Conservation (phyloP, 2,797 vertebrate genomes). For the Notolabrus celidotus region DNA sequence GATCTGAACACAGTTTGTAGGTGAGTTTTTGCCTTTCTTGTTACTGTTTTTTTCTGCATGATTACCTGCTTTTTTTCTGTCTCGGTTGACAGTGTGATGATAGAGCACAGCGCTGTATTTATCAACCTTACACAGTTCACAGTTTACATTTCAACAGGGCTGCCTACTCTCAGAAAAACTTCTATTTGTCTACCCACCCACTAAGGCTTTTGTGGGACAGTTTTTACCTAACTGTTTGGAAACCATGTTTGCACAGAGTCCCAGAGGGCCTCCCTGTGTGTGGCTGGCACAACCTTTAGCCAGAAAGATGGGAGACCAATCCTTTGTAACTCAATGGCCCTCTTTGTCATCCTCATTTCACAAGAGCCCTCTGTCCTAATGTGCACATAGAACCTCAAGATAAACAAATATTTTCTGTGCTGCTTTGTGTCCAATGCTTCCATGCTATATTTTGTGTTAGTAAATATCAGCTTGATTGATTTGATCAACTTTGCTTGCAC, state of each 20-base stretch:
- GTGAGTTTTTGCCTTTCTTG: slow-evolving; percentile 56
- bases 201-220: background rate
- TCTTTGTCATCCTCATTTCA: slow-evolving; percentile 51
- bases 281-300: slow-evolving; percentile 63
- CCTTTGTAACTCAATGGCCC: slow-evolving; percentile 51
- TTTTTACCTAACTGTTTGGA: slow-evolving; percentile 56
- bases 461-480: slow-evolving; percentile 12
- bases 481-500: slow-evolving; percentile 9
- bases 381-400: slow-evolving; percentile 18
- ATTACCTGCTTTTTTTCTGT: slow-evolving; percentile 5
- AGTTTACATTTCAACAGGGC: slow-evolving; percentile 13
- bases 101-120: slow-evolving; percentile 7
- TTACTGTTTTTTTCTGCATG: background rate
- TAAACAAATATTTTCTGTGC: slow-evolving; percentile 15
- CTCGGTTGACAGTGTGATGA: slow-evolving; percentile 8
- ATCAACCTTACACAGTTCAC: slow-evolving; percentile 10
- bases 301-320: slow-evolving; percentile 44
- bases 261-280: slow-evolving; percentile 43
- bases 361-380: slow-evolving; percentile 28
- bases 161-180: background rate
- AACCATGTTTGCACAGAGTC: slow-evolving; percentile 57
- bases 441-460: background rate
- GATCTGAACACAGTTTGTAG: slow-evolving; percentile 64
- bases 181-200: slow-evolving; percentile 29
- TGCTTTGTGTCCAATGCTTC: background rate